Evolutionary conservation across 2,888 invertebrate genomes (phyloP), one percentile per base, ranked within the genome.

Genomic region (Notodonta dromedarius): DNA sequence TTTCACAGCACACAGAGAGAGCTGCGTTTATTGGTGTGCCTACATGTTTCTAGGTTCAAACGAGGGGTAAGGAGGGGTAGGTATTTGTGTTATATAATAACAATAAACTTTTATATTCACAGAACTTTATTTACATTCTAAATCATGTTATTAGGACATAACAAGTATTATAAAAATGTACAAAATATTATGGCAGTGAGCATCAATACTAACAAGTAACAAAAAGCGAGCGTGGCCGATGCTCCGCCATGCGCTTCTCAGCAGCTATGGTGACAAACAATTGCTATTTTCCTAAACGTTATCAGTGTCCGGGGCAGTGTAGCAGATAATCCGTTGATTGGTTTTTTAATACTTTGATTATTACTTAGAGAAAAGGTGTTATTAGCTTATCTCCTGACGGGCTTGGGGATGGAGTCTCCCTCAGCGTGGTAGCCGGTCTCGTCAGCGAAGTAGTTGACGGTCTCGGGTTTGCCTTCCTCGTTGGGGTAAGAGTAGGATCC

Each of bases 381-480:
- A 46, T 6, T n/a, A 59, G 65, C 61, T 80, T 82, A 84, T 77
- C 71, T 77, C 60, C 77, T 71, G 67, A 70, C 60, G 89, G 58
- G 83, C 56, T 94, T 94, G 58, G 96, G 96, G 76, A 96, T 83
- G 83, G 95, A 95, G 0, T 91, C 90, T 54, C 96, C 95, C 56
- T 94, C 93, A 2, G 95, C 94, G 67, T 94, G 94, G 94, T 89
- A 96, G 65, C 96, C 96, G 69, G 84, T 94, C 84, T 95, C 95
- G 71, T 96, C 95, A 56, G 95, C 95, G 63, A 78, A 81, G 87
- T 95, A 96, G 57, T 79, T 91, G 70, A 95, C 68, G 40, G 82
- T 78, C 69, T 94, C 93, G 4, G 86, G 83, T 12, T 91, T 90
- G 66, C 96, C 96, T 1, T 95, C 94, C 3, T 52, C 52, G 61